Base-by-base conservation (phyloP, 1,140 invertebrate species). In the Aphaenogaster floridana region DNA sequence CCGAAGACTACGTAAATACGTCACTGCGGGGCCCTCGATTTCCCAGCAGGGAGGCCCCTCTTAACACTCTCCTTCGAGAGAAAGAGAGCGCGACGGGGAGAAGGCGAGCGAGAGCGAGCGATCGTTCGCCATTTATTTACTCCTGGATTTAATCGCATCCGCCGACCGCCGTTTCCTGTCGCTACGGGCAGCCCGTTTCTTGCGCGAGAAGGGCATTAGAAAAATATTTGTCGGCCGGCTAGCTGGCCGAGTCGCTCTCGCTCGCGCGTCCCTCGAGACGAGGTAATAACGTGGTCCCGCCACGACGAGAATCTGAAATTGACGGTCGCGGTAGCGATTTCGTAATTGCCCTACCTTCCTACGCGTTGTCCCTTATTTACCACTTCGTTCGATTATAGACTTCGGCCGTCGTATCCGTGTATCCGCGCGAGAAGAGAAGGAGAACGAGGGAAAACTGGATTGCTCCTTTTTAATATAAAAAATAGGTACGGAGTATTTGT, bases 121-220 rank as follows among this genome's bases (percentile, higher is more conserved):
- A 72, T 83, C 80, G 28, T 50, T 81, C 78, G 52, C 68, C 88
- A 71, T 90, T 90, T 90, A 90, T 89, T 90, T 90, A 85, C 86
- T 89, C 74, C 50, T 66, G 79, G 66, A 87, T 89, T 89, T 89
- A 89, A 90, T 90, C 89, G 74, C 88, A 85, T 90, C 89, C 89
- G 89, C 77, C 66, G 78, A 45, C 68, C 87, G 77, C 52, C 68
- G 83, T 89, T 90, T 89, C 89, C 89, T 89, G 88, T 87, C 89
- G 87, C 81, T 66, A 74, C 72, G 84, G 61, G 83, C 83, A 76
- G 52, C 64, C 57, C 50, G 87, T 77, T 86, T 88, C 83, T 79
- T 78, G 15, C 9, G 68, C 28, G 66, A 48, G 84, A 28, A 59
- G 64, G 42, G 36, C 28, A 79, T 71, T 80, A 72, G 84, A 80